These are phyloP conservation scores for Dendrocincla tyrannina DNA, from an alignment of 2,797 vertebrate genomes.

Conservation along the genomic window DNA sequence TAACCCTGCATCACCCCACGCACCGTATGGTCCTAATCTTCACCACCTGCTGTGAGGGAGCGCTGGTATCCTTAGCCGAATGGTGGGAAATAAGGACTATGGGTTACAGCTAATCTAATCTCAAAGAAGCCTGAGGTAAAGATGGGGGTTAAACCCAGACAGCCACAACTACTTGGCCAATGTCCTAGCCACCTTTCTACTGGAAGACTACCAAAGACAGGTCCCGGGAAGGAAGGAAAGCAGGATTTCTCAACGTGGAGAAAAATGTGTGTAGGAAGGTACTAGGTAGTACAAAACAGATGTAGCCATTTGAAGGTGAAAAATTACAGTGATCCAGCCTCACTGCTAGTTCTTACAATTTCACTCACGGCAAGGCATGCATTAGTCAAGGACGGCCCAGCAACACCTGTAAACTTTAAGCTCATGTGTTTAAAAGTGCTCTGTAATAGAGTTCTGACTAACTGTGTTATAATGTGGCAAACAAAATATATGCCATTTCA, in stretches of 20 bases:
- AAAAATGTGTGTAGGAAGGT: background rate
- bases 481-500: background rate
- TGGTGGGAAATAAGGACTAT: background rate
- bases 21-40: background rate
- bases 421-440: background rate
- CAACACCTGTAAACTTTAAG: background rate
- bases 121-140: background rate
- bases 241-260: background rate
- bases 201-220: background rate
- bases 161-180: background rate
- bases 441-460: background rate
- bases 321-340: background rate
- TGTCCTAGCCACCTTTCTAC: background rate
- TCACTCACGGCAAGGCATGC: background rate
- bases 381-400: background rate
- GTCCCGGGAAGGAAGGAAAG: background rate
- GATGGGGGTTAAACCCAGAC: background rate
- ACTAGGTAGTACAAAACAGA: background rate
- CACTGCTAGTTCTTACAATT: background rate
- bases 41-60: background rate
- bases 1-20: background rate
- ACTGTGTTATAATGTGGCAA: background rate
- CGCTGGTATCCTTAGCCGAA: fast-evolving
- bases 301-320: background rate
- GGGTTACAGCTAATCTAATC: background rate